Evolutionary conservation across 1,140 invertebrate genomes (phyloP).

Genomic region (Maniola jurtina): DNA sequence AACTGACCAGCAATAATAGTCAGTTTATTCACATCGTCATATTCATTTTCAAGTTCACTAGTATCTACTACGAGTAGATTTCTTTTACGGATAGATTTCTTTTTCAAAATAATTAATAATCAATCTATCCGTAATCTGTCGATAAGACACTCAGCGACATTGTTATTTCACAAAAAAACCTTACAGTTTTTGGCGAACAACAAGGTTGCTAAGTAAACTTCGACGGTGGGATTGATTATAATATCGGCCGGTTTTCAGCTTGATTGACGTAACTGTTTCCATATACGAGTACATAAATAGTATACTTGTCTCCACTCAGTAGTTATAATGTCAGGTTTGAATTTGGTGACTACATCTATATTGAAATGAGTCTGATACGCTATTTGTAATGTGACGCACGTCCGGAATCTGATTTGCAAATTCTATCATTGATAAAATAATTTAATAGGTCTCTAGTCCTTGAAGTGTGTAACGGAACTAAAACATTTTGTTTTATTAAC

Average conservation of each 20-base stretch:
- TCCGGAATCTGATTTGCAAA: slow-evolving; percentile 10
- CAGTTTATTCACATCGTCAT: slow-evolving; percentile 25
- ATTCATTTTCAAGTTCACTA: slow-evolving; percentile 37
- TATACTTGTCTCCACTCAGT: background rate
- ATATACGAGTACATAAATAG: slow-evolving; percentile 7
- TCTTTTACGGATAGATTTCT: background rate
- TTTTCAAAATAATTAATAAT: too few species aligned
- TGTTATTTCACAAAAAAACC: too few species aligned
- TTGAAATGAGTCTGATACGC: background rate
- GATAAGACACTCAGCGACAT: too few species aligned
- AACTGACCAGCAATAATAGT: slow-evolving; percentile 36
- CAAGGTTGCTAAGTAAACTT: too few species aligned
- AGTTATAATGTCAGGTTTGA: background rate
- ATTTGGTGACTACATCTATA: background rate
- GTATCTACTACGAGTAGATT: background rate
- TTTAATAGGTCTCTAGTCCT: too few species aligned
- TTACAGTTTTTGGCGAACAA: too few species aligned
- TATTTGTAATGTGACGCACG: slow-evolving; percentile 5
- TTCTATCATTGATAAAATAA: background rate
- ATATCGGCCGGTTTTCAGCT: background rate
- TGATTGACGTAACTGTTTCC: background rate
- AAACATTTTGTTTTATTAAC: background rate
- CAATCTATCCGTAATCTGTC: too few species aligned
- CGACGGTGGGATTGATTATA: too few species aligned
- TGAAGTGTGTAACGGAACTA: slow-evolving; percentile 2